phyloP scores from a whole-genome alignment of 2,797 vertebrate species.

The Discoglossus pictus region DNA sequence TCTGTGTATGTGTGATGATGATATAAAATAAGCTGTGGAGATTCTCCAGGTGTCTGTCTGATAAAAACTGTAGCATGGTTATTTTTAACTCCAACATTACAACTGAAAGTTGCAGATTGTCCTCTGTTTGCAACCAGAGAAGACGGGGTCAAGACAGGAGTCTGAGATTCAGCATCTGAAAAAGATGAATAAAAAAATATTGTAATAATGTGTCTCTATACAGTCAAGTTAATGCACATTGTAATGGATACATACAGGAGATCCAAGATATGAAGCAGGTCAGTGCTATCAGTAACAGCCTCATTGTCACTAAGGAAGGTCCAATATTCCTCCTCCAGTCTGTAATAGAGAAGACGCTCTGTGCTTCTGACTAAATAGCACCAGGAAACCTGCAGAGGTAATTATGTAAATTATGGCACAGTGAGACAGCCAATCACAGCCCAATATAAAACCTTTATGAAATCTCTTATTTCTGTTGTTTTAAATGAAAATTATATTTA shows the following conservation, averaged over 20 bases:
- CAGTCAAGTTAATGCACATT: neutral
- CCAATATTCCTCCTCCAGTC: too few species aligned
- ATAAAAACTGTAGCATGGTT: neutral
- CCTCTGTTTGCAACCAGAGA: neutral
- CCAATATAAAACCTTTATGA: too few species aligned
- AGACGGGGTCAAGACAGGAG: neutral
- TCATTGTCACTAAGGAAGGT: conserved; percentile 11
- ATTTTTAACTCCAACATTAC: conserved; percentile 4
- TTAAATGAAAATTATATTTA: too few species aligned
- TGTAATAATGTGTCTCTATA: neutral
- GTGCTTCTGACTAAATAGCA: too few species aligned
- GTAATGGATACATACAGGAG: neutral
- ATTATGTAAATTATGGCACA: too few species aligned
- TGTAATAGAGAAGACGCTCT: too few species aligned
- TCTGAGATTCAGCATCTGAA: conserved; percentile 4
- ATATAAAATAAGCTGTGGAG: conserved; percentile 2
- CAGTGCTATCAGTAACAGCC: neutral
- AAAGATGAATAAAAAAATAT: neutral
- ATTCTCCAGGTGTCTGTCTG: conserved; percentile 1
- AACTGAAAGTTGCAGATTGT: conserved; percentile 8
- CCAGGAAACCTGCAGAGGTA: too few species aligned
- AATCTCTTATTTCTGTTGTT: too few species aligned
- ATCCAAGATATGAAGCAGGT: neutral
- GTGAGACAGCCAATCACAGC: too few species aligned
- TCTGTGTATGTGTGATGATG: conserved; percentile 7